Evolutionary conservation across 2,888 invertebrate species (phyloP).

Genomic region (Athalia circularis): DNA sequence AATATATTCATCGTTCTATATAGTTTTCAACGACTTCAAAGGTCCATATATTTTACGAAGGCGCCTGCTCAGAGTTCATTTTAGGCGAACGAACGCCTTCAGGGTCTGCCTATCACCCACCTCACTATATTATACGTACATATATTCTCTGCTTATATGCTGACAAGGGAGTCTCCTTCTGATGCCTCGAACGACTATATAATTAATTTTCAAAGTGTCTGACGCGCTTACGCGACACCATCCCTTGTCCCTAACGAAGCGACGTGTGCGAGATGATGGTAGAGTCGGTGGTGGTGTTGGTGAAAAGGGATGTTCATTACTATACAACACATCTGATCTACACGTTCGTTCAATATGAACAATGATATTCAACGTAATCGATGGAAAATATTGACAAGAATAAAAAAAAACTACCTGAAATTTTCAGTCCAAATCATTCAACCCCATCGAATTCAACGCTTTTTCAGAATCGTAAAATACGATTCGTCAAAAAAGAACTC

Average conservation of each 20-base stretch:
- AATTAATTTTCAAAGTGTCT: slow-evolving; percentile 49
- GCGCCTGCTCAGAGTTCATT: slow-evolving; percentile 1
- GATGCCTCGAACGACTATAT: slow-evolving; percentile 46
- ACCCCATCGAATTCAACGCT: too few relatives aligned
- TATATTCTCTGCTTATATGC: slow-evolving; percentile 10
- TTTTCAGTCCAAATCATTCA: too few relatives aligned
- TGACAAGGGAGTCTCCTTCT: slow-evolving; percentile 20
- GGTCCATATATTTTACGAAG: background rate
- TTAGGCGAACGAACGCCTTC: slow-evolving; percentile 1
- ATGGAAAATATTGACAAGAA: too few relatives aligned
- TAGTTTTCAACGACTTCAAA: slow-evolving; percentile 14
- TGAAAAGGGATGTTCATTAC: background rate
- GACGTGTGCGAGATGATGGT: background rate
- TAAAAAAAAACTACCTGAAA: too few relatives aligned
- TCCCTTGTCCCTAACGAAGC: slow-evolving; percentile 30
- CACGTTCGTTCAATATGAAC: too few relatives aligned
- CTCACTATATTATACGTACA: background rate
- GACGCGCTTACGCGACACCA: slow-evolving; percentile 34
- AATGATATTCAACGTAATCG: too few relatives aligned
- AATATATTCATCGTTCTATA: background rate
- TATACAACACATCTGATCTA: too few relatives aligned
- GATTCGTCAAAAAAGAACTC: too few relatives aligned
- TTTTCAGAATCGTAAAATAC: too few relatives aligned
- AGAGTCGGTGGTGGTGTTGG: background rate
- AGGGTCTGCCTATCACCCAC: slow-evolving; percentile 6